phyloP scores from a whole-genome alignment of 2,797 vertebrate genomes.

The Pipistrellus pygmaeus region DNA sequence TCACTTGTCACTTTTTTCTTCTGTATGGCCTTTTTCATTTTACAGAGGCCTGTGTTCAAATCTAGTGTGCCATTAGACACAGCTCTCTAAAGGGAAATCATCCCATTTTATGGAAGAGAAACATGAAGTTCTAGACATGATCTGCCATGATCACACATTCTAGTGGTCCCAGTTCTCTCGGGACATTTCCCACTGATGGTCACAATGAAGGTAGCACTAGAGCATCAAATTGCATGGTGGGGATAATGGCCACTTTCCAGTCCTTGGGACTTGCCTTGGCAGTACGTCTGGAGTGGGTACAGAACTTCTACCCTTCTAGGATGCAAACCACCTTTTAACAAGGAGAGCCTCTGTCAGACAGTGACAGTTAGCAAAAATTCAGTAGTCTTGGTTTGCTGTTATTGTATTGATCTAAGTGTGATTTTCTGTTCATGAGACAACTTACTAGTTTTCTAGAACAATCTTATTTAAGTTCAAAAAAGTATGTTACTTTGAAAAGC shows the following conservation, averaged over 20 bases:
- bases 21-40: background rate
- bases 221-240: background rate
- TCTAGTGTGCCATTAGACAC: background rate
- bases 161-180: background rate
- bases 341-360: background rate
- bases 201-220: background rate
- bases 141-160: background rate
- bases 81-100: background rate
- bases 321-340: background rate
- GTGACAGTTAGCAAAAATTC: background rate
- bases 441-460: constrained; percentile 35
- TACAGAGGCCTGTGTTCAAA: background rate
- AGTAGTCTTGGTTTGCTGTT: background rate
- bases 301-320: background rate
- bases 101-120: constrained; percentile 4
- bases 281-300: background rate
- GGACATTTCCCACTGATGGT: background rate
- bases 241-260: background rate
- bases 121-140: background rate
- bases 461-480: constrained; percentile 56
- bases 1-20: background rate
- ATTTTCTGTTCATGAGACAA: constrained; percentile 49
- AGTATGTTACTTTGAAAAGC: constrained; percentile 36
- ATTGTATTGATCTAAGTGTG: background rate
- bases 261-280: background rate